Evolutionary conservation across 2,797 vertebrate genomes (phyloP).

Genomic region (Aselliscus stoliczkanus): DNA sequence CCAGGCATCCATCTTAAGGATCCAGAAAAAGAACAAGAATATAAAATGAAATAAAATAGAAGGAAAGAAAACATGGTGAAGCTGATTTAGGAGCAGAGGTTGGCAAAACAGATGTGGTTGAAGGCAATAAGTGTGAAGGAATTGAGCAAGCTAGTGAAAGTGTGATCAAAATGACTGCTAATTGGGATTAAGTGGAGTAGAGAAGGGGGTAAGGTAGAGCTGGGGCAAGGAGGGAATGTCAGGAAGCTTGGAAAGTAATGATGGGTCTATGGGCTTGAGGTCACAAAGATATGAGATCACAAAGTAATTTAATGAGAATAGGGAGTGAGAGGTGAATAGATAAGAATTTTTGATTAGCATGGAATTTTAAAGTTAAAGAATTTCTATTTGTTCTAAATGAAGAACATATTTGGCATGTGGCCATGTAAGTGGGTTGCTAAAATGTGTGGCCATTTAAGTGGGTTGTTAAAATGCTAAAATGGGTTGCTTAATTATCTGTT

Average conservation of each 20-base stretch:
- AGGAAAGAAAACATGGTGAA: background rate
- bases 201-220: background rate
- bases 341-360: background rate
- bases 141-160: background rate
- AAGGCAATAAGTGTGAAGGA: background rate
- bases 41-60: background rate
- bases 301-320: background rate
- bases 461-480: background rate
- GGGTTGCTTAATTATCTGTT: background rate
- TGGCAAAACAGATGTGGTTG: background rate
- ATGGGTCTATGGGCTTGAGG: background rate
- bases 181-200: background rate
- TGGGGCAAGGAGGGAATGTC: background rate
- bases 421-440: background rate
- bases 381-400: slow-evolving; percentile 21
- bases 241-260: background rate
- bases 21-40: background rate
- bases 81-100: background rate
- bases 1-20: background rate
- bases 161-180: background rate
- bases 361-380: background rate
- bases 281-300: background rate
- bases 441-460: background rate
- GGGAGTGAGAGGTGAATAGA: background rate
- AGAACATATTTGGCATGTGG: background rate